Evolutionary conservation across 2,113 vertebrate genomes (phyloP).

Genomic region (Leptobrachium ailaonicum): DNA sequence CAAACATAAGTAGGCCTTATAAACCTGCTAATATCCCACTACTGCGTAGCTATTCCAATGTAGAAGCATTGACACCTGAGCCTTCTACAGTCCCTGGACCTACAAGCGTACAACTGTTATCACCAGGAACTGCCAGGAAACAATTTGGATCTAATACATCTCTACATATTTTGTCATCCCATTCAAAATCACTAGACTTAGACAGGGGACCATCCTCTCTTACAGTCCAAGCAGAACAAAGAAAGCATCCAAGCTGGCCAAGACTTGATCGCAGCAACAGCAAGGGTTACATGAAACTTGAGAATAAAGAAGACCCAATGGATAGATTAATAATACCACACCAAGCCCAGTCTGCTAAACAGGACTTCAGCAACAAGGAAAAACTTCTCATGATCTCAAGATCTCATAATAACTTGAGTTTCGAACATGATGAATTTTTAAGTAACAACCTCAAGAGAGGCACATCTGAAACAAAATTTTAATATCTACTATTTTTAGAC

Average conservation of each 20-base stretch:
- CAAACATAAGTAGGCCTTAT: conserved; percentile 74
- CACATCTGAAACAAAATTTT: conserved; percentile 95
- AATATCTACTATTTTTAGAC: conserved; percentile 45
- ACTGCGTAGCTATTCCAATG: conserved; percentile 79
- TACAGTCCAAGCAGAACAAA: conserved; percentile 86
- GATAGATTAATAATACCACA: conserved; percentile 77
- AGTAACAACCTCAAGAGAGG: conserved; percentile 89
- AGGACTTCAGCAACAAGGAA: conserved; percentile 93
- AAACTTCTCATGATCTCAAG: conserved; percentile 98
- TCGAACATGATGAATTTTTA: conserved; percentile 92
- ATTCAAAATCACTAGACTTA: conserved; percentile 95
- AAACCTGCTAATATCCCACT: conserved; percentile 64
- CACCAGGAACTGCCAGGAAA: conserved; percentile 84
- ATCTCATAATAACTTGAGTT: conserved; percentile 96
- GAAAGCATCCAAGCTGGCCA: conserved; percentile 97
- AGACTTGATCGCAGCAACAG: conserved; percentile 92
- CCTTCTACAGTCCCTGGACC: conserved; percentile 74
- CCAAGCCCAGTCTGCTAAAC: conserved; percentile 63
- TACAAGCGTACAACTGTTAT: conserved; percentile 82
- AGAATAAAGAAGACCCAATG: conserved; percentile 92
- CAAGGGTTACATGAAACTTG: conserved; percentile 90
- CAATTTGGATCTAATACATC: conserved; percentile 94
- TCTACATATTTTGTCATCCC: conserved; percentile 85
- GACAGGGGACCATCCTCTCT: conserved; percentile 80
- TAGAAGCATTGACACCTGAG: conserved; percentile 69